Conservation (phyloP, 1,140 invertebrate species). For the Drosophila pectinifera region DNA sequence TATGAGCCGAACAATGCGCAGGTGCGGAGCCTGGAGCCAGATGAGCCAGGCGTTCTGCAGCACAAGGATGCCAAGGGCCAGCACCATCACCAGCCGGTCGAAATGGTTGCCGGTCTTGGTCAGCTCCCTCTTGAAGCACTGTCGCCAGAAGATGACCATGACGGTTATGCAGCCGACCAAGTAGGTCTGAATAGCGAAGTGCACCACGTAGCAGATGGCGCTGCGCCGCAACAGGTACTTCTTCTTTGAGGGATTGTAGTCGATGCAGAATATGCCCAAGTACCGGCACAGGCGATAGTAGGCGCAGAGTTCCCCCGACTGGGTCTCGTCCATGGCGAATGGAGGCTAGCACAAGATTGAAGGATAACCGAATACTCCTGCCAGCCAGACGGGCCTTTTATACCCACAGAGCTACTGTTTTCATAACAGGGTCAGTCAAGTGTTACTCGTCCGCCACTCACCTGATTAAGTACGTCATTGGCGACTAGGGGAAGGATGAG, state of each 20-base stretch:
- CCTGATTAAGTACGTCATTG: conserved; percentile 56
- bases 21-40: conserved; percentile 52
- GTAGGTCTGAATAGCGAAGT: conserved; percentile 52
- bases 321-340: conserved; percentile 37
- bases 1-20: conserved; percentile 55
- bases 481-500: conserved; percentile 36
- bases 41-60: conserved; percentile 70
- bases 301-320: conserved; percentile 36
- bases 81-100: conserved; percentile 57
- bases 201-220: conserved; percentile 58
- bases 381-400: conserved; percentile 7
- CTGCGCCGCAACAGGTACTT: conserved; percentile 50
- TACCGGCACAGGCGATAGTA: conserved; percentile 67
- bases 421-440: conserved; percentile 1
- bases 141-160: conserved; percentile 46
- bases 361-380: not conserved
- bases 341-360: not conserved
- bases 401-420: not conserved
- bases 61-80: conserved; percentile 53
- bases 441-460: conserved; percentile 33
- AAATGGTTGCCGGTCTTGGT: conserved; percentile 67
- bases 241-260: conserved; percentile 43
- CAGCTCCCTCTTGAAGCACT: conserved; percentile 45
- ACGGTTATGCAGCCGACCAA: conserved; percentile 44
- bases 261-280: conserved; percentile 68